phyloP scores from a whole-genome alignment of 2,888 invertebrate species.

The Rhagonycha lutea region DNA sequence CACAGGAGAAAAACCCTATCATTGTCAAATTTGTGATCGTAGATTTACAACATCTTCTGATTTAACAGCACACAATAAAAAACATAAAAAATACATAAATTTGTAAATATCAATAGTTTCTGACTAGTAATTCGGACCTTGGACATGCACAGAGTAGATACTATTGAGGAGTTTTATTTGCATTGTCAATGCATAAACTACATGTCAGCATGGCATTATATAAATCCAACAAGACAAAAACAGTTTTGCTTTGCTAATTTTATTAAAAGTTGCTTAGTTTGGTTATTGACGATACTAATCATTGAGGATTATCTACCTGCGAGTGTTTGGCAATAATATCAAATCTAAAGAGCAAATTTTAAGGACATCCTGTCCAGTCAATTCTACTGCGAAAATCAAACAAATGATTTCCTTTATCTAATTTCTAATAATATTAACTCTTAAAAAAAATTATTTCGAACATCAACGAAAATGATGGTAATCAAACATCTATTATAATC shows the following conservation, averaged over 20 bases:
- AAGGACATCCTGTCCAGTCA: too few species aligned
- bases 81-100: constrained; percentile 50
- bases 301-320: not conserved
- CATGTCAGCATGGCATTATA: not conserved
- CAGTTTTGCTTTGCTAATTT: not conserved
- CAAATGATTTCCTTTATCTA: too few species aligned
- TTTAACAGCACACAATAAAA: constrained; percentile 47
- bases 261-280: not conserved
- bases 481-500: too few species aligned
- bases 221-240: not conserved
- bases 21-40: constrained; percentile 48
- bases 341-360: not conserved
- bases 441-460: too few species aligned
- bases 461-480: too few species aligned
- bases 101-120: constrained; percentile 38
- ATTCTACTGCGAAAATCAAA: too few species aligned
- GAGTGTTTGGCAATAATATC: not conserved
- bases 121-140: not conserved
- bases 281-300: not conserved
- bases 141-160: not conserved
- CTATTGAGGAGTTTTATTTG: not conserved
- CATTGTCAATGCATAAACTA: not conserved
- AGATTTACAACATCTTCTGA: constrained; percentile 51
- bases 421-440: too few species aligned
- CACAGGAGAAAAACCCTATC: constrained; percentile 51